Evolutionary conservation across 2,888 invertebrate species (phyloP), one percentile per base, ranked within the genome.

Genomic region (Vanessa cardui): DNA sequence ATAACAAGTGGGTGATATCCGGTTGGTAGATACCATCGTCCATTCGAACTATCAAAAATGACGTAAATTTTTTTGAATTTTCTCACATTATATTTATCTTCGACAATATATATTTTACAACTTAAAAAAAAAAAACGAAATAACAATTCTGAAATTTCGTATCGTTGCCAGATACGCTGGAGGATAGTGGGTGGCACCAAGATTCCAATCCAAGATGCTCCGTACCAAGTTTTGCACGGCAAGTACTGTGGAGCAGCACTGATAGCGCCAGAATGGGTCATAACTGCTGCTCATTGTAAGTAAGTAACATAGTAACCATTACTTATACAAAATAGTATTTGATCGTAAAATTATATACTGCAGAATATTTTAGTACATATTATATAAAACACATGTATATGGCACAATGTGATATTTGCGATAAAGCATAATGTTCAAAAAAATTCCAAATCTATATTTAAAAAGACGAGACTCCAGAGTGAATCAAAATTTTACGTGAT

Each of bases 261-360:
- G 7, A 84, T 92, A 0, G 82, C 91, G 0, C 91, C 92, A 0
- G 81, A 85, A 2, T 92, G 92, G 92, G 87, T 89, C 1, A 67
- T 92, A 60, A 92, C 92, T 0, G 91, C 91, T 0, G 92, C 90
- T 1, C 91, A 92, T 76, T 92, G 92, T 80, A 87, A 76, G 92
- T 92, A 73, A 84, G 84, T 78, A 39, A 26, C 7, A 20, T 26
- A 52, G 12, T 16, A 52, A 52, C 7, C 46, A 46, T 4, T 52
- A 52, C 6, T 20, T 9, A 20, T 16, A 47, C n/a, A 6, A 1
- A 1, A 6, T 2, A 7, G 15, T 47, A 47, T 47, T 18, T 47
- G 7, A 7, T 47, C 47, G 7, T 47, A 47, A 47, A 2, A 47
- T n/a, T n/a, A 12, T 39, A 4, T 12, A 12, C 26, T 26, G 26